Conservation (phyloP, 2,113 vertebrate species). For the Vulpes ferrilata region DNA sequence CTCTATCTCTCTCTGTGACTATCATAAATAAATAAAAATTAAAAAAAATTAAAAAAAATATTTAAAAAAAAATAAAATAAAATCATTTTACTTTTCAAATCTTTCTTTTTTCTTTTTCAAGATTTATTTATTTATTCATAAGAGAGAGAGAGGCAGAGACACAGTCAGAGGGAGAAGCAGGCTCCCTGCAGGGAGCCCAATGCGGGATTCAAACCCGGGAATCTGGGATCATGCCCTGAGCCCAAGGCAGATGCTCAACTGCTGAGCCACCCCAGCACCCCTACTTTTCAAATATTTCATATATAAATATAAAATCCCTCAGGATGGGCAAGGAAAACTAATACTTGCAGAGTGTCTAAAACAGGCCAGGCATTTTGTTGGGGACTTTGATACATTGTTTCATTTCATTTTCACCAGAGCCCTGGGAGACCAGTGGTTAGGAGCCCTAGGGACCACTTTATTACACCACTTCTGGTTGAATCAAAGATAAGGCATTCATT, state of each 20-base stretch:
- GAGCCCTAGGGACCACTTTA: fast-evolving
- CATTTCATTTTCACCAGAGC: not conserved
- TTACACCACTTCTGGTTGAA: not conserved
- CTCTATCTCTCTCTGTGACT: no score
- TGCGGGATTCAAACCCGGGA: no score
- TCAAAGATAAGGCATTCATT: not conserved
- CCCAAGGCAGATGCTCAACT: no score
- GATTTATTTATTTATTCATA: no score
- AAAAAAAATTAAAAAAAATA: no score
- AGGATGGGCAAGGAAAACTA: not conserved
- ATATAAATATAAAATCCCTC: not conserved
- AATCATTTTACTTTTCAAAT: not conserved
- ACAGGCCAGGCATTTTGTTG: not conserved
- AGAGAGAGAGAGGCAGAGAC: no score
- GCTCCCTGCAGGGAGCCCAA: no score
- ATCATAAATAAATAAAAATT: no score
- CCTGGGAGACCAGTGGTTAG: not conserved
- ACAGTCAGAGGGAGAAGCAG: no score
- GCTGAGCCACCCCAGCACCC: no score
- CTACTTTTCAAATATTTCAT: not conserved
- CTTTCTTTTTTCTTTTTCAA: not conserved
- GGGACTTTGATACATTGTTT: not conserved
- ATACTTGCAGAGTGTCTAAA: not conserved
- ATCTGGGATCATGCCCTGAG: no score
- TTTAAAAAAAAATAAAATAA: no score